A percentile compares a stretch with the other conserved stretches of the same genome.
phyloP scores from a whole-genome alignment of 2,113 vertebrate genomes.

The Speoplatyrhinus poulsoni region DNA sequence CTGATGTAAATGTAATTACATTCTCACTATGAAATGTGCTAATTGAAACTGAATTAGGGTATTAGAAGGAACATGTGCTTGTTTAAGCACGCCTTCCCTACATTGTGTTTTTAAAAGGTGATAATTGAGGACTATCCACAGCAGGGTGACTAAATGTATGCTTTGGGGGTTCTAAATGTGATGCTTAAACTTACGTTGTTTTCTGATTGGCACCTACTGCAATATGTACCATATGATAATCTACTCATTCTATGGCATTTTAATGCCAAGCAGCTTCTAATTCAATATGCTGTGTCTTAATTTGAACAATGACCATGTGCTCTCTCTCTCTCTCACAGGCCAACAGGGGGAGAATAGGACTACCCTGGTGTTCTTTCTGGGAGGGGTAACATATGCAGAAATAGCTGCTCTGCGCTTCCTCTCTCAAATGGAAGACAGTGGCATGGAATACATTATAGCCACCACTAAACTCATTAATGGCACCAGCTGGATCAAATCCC shows the following conservation, averaged over 20 bases:
- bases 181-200: constrained; percentile 13
- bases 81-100: constrained; percentile 52
- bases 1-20: constrained; percentile 56
- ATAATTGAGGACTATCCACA: constrained; percentile 55
- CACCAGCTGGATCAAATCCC: constrained; percentile 90
- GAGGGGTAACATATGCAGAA: constrained; percentile 92
- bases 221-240: neutral
- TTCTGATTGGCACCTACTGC: neutral
- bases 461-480: constrained; percentile 96
- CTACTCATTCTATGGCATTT: no score
- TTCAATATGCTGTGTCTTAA: neutral
- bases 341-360: constrained; percentile 95
- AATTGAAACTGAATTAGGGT: constrained; percentile 58
- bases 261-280: no score
- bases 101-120: constrained; percentile 51
- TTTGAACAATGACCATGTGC: neutral
- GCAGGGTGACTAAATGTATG: constrained; percentile 29
- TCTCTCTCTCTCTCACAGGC: constrained; percentile 69
- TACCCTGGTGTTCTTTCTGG: constrained; percentile 94
- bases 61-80: constrained; percentile 42
- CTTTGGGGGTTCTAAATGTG: constrained; percentile 26
- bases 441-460: constrained; percentile 94
- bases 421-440: constrained; percentile 95
- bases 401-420: constrained; percentile 94
- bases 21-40: constrained; percentile 52